Evolutionary conservation across 2,113 vertebrate genomes (phyloP), one percentile per base, ranked within the genome.

Genomic region (Periophthalmodon schlosseri): DNA sequence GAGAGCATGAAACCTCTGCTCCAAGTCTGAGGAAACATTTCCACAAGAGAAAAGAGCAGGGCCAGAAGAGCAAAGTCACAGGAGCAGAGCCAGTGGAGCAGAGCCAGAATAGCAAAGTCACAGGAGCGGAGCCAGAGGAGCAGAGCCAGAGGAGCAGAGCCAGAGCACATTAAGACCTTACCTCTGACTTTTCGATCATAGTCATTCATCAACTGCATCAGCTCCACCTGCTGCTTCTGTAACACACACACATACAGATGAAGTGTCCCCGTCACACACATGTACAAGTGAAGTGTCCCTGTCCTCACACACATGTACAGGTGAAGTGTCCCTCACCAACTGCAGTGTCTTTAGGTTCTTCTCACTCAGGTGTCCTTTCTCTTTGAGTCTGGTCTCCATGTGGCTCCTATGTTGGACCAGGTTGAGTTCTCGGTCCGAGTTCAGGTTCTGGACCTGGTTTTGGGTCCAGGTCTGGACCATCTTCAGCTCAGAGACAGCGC

Each of bases 211-310:
- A 95, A 86, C 72, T 73, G 92, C 28, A 96, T 94, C 60, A 95
- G 86, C 84, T 96, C 94, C 88, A 96, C 93, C 12, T 96, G 87
- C 0, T 97, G 95, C 89, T 95, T 97, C 98, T 99, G 95, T 76
- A 14, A 36, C 83, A 44, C 39, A 44, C 3, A 39, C 7, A 44
- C 39, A 39, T 1, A 1, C 39, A 39, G 36, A 4, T 39, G 36
- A 39, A 39, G 8, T 5, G 36, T 39, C 36, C 36, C 36, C 4
- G 36, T 39, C 36, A 39, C 28, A 28, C 28, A 2, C 28, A 28
- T 28, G 28, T 28, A 39, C 36, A 39, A 9, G 34, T 36, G 34
- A 36, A 56, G 34, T 6, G 34, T 39, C 36, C 36, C 36, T 39
- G 49, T 50, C 47, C 7, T 0, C 3, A 3, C 0, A 15, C 49